Conservation (phyloP, 2,888 invertebrate species). For the Tyria jacobaeae region DNA sequence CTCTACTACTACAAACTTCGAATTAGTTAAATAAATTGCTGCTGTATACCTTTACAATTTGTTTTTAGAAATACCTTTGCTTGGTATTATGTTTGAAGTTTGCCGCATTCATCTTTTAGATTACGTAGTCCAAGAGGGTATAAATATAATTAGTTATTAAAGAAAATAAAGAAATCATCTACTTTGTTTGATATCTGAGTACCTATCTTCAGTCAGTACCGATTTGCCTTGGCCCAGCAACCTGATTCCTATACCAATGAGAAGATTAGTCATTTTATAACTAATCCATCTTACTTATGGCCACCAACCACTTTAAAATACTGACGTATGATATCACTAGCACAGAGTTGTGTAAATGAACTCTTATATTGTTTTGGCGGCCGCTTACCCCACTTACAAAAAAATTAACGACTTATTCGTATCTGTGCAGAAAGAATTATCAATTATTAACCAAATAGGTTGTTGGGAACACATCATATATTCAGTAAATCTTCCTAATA, state of each 20-base stretch:
- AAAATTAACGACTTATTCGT: too few relatives aligned
- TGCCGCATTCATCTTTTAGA: not conserved
- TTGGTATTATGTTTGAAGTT: not conserved
- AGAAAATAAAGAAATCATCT: not conserved
- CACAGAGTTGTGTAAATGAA: not conserved
- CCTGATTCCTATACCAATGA: constrained; percentile 35
- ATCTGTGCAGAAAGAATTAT: too few relatives aligned
- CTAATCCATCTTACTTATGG: constrained; percentile 23
- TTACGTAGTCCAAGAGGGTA: not conserved
- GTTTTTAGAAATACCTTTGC: not conserved
- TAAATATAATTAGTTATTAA: not conserved
- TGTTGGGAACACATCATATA: too few relatives aligned
- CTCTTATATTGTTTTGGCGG: not conserved
- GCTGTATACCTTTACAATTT: not conserved
- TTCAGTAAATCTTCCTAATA: too few relatives aligned
- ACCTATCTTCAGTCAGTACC: not conserved
- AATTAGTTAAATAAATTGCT: constrained; percentile 6
- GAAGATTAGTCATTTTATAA: constrained; percentile 36
- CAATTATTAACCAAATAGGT: too few relatives aligned
- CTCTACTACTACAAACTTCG: constrained; percentile 1
- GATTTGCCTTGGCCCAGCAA: constrained; percentile 30
- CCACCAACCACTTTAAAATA: too few relatives aligned
- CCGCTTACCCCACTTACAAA: not conserved
- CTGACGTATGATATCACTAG: too few relatives aligned
- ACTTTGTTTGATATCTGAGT: constrained; percentile 1